Conservation (phyloP, 1,140 invertebrate species). For the Neodiprion fabricii region DNA sequence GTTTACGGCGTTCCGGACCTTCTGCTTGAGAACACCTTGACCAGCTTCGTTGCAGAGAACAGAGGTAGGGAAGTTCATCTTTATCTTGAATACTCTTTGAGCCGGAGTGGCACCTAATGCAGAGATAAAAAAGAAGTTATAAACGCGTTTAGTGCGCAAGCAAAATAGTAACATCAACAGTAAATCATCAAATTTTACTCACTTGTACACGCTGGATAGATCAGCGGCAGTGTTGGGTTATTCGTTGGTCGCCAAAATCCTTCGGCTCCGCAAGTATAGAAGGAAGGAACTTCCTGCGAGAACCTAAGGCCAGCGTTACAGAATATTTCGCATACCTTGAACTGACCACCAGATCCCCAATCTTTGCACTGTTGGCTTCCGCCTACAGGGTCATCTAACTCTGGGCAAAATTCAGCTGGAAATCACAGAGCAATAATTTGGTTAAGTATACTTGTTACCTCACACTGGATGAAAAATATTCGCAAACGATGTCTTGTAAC, state of each 20-base stretch:
- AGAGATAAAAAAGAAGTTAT: constrained; percentile 33
- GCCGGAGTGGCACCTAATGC: constrained; percentile 77
- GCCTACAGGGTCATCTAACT: constrained; percentile 85
- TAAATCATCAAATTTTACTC: constrained; percentile 46
- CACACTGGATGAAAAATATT: constrained; percentile 1
- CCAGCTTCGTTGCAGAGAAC: constrained; percentile 94
- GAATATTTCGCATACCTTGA: constrained; percentile 89
- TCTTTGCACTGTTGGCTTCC: constrained; percentile 91
- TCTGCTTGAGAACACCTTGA: constrained; percentile 87
- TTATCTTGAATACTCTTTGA: constrained; percentile 90
- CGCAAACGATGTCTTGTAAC: constrained; percentile 18
- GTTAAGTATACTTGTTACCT: constrained; percentile 6
- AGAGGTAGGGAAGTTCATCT: constrained; percentile 92
- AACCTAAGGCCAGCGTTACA: constrained; percentile 88
- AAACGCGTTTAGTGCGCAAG: background rate
- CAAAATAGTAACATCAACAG: background rate
- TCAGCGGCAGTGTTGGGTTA: constrained; percentile 77
- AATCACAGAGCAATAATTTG: constrained; percentile 36
- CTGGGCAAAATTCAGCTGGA: constrained; percentile 88
- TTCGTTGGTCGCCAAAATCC: constrained; percentile 93
- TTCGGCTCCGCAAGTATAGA: constrained; percentile 96
- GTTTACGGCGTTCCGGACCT: constrained; percentile 86
- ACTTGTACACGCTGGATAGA: constrained; percentile 92
- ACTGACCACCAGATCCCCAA: constrained; percentile 95
- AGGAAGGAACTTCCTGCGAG: constrained; percentile 89